Base-by-base conservation (phyloP, 2,113 vertebrate genomes). In the Tapirus terrestris region DNA sequence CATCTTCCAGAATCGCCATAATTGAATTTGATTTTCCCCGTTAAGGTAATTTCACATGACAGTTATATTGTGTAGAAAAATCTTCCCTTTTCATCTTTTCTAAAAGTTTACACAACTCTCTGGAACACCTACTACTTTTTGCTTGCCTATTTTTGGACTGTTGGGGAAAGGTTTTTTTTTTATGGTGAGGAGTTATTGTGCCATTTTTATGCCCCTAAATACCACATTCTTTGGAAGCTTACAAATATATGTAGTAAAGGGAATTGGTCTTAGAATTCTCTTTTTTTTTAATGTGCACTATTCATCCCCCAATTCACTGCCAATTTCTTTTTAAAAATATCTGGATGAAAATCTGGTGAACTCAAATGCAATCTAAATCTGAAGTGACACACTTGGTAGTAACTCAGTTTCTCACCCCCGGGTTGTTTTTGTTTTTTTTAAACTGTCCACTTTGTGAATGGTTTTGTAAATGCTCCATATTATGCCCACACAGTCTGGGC, bases 91-190 rank as follows among this genome's bases (percentile, higher is more conserved):
- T 31, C 67, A 36, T 89, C 60, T 87, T 96, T 87, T 88, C 80
- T 91, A 65, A 63, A 77, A 75, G 67, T 48, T 89, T 89, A 27
- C 6, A 0, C 89, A 73, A 86, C 27, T 89, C 58, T 58, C 65
- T 91, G 29, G 18, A 93, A 21, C 17, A 76, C 67, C 60, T 56
- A 33, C 33, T 88, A n/a, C 80, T 73, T 84, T 94, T 77, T 48
- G 7, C 45, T 97, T 81, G 81, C 31, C 39, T 96, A n/a, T 39
- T 93, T 92, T 93, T 91, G 81, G 60, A 89, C 84, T 76, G 11
- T 95, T 95, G 61, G 77, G 33, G 61, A 13, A 33, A 83, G 77
- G 51, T 25, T 63, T 65, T 76, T 72, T 81, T 33, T 20, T 31
- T 27, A 7, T 45, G 10, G 1, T 17, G 31, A 39, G 48, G 83